A percentile compares a stretch with the other conserved stretches of the same genome.
phyloP scores from a whole-genome alignment of 2,797 vertebrate species.

The Scolopax rusticola region DNA sequence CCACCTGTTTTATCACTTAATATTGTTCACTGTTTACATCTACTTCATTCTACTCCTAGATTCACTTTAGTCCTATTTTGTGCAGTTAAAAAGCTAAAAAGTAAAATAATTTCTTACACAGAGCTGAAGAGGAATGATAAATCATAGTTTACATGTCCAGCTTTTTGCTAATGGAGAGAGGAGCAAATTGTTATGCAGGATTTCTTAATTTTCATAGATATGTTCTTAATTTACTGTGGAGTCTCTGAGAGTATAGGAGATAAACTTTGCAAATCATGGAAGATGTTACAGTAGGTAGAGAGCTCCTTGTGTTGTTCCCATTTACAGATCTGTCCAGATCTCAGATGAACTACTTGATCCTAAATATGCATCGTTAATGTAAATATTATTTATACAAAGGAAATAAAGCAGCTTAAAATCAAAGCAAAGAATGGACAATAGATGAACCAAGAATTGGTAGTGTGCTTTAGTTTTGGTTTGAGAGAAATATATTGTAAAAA shows the following conservation, averaged over 20 bases:
- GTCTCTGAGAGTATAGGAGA: neutral
- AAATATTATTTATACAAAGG: neutral
- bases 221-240: neutral
- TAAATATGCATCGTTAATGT: neutral
- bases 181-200: neutral
- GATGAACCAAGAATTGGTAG: neutral
- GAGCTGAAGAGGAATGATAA: neutral
- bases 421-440: neutral
- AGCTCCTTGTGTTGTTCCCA: neutral
- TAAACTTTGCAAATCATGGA: neutral
- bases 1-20: neutral
- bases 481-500: neutral
- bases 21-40: neutral
- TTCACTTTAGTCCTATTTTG: neutral
- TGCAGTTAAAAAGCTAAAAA: neutral
- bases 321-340: neutral
- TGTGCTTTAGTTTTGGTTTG: neutral
- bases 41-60: neutral
- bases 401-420: neutral
- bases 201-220: neutral
- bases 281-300: neutral
- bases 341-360: neutral
- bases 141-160: neutral
- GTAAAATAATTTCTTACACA: neutral
- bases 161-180: neutral